phyloP scores from a whole-genome alignment of 2,113 vertebrate genomes.

The Perca fluviatilis region DNA sequence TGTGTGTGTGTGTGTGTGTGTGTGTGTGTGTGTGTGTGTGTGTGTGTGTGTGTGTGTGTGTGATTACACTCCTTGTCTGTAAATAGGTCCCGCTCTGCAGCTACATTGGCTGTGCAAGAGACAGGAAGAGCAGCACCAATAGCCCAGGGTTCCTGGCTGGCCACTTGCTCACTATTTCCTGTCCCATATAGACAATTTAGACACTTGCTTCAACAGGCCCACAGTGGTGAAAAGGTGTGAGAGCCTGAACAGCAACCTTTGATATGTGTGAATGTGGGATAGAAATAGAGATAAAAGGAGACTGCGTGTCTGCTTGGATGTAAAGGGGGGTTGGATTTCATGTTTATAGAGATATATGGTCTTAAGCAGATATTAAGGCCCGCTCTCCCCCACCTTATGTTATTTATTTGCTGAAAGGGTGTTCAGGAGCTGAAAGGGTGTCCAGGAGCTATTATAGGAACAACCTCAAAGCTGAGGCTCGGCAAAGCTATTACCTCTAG shows the following conservation, averaged over 20 bases:
- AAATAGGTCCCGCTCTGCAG: conserved; percentile 72
- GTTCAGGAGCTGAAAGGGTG: conserved; percentile 66
- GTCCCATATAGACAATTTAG: conserved; percentile 79
- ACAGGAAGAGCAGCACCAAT: conserved; percentile 63
- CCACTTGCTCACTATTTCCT: conserved; percentile 64
- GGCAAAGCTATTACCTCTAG: conserved; percentile 77
- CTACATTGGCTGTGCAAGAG: conserved; percentile 56
- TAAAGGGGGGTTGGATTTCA: conserved; percentile 33
- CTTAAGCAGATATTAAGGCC: conserved; percentile 53
- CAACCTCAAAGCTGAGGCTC: conserved; percentile 68
- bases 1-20: conserved; percentile 30
- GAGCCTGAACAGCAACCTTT: conserved; percentile 34
- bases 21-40: conserved; percentile 25
- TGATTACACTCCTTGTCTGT: conserved; percentile 64
- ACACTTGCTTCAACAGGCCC: conserved; percentile 57
- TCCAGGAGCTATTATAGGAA: conserved; percentile 73
- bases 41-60: conserved; percentile 35
- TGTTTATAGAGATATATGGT: conserved; percentile 66
- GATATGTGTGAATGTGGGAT: conserved; percentile 49
- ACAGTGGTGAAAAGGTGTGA: conserved; percentile 46
- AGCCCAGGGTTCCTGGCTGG: conserved; percentile 63
- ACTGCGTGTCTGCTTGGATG: conserved; percentile 16
- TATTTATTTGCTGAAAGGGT: conserved; percentile 70
- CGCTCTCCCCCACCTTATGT: conserved; percentile 27
- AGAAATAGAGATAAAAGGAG: conserved; percentile 50